Evolutionary conservation across 2,888 invertebrate species (phyloP), one percentile per base, ranked within the genome.

Genomic region (Andricus curvator): DNA sequence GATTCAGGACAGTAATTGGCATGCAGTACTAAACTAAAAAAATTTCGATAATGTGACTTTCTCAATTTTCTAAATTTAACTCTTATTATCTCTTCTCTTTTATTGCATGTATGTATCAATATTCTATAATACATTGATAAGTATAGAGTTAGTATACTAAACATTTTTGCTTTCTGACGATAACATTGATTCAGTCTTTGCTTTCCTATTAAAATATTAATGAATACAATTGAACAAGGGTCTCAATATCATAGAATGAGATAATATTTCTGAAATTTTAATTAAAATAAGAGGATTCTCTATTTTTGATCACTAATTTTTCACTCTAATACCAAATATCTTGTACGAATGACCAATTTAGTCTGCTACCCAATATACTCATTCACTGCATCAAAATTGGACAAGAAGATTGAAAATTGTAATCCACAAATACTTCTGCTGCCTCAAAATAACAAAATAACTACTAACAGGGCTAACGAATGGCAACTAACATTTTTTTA

Each of bases 331-430:
- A 22, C 9, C 37, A 41, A n/a, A n/a, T 22, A 13, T 68, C 44
- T 67, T 44, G 87, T 87, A 88, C 86, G 85, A 85, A 85, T 86
- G 86, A 88, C 90, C 90, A 90, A 87, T 91, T 91, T 91, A 91
- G 90, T 91, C 90, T 90, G 90, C 91, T 90, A 88, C 89, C 84
- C 84, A 74, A 84, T 82, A 82, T 80, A 56, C 56, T 60, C 5
- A 67, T 37, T 33, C 15, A 22, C 64, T 68, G 20, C 41, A 68
- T 68, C 15, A 25, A 77, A 77, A 48, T 77, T 77, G 60, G 68
- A 48, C 41, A 68, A 44, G 11, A 37, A 20, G 5, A 4, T 15
- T 41, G 2, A 22, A 48, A 67, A 44, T 22, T 41, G 4, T n/a
- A 41, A 5, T 8, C 3, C 8, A 33, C 22, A 17, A 68, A 25